Evolutionary conservation across 2,888 invertebrate species (phyloP).

Genomic region (Eupithecia dodoneata): DNA sequence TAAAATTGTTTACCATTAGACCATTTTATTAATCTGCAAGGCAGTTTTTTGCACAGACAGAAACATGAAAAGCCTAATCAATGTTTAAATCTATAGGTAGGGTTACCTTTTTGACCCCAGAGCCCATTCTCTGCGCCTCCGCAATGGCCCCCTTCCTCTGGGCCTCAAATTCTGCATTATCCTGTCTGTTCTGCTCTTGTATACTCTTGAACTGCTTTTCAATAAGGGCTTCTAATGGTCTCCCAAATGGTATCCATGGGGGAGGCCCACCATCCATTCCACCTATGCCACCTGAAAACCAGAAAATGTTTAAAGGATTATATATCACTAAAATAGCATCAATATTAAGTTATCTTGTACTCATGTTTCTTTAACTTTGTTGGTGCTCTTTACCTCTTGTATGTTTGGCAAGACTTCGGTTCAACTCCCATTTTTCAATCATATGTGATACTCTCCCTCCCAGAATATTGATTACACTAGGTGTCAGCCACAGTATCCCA

Average conservation of each 20-base stretch:
- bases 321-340: neutral
- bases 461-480: conserved; percentile 87
- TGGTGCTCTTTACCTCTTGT: conserved; percentile 73
- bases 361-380: neutral
- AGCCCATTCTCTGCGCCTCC: conserved; percentile 88
- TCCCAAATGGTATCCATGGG: conserved; percentile 96
- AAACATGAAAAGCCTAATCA: neutral
- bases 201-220: conserved; percentile 90
- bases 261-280: conserved; percentile 91
- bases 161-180: conserved; percentile 94
- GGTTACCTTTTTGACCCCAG: conserved; percentile 82
- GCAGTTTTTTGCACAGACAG: neutral
- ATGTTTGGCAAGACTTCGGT: conserved; percentile 86
- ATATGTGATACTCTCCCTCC: conserved; percentile 94
- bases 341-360: neutral
- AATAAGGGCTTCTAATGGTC: conserved; percentile 86
- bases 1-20: neutral
- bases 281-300: conserved; percentile 77
- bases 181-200: conserved; percentile 85
- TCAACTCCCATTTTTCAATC: conserved; percentile 95
- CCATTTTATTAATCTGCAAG: neutral
- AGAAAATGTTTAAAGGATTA: too few species aligned
- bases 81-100: neutral
- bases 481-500: conserved; percentile 89
- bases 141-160: conserved; percentile 95